Percentiles rank a stretch among this genome's conserved stretches.
Conservation (phyloP, 2,888 invertebrate species). For the Drosophila flavopinicola region DNA sequence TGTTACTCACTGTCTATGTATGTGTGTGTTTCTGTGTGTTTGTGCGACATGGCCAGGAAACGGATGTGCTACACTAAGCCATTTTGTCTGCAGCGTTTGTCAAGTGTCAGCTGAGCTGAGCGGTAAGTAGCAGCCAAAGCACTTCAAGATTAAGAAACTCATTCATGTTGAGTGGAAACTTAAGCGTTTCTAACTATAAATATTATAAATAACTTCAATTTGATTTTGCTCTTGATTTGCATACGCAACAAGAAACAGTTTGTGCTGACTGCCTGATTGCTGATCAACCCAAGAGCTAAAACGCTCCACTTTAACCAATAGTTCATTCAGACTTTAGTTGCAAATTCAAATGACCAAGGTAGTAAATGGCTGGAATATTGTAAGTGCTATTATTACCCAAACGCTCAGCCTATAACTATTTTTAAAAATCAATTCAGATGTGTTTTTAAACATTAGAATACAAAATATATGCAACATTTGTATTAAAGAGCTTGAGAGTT, state of each 20-base stretch:
- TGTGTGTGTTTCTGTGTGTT: slow-evolving; percentile 18
- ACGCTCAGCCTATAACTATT: too few species aligned
- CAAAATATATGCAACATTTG: too few species aligned
- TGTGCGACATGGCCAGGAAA: slow-evolving; percentile 46
- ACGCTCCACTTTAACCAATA: too few species aligned
- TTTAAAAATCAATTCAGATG: too few species aligned
- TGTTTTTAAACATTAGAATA: too few species aligned
- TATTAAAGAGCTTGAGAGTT: too few species aligned
- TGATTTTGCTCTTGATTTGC: neutral
- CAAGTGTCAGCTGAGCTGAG: slow-evolving; percentile 40
- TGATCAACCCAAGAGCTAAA: too few species aligned
- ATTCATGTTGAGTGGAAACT: neutral
- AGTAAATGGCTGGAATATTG: too few species aligned
- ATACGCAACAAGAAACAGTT: neutral
- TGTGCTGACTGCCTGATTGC: too few species aligned
- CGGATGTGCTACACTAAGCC: slow-evolving; percentile 75
- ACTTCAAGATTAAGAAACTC: slow-evolving; percentile 7
- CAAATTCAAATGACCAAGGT: too few species aligned
- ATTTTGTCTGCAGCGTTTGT: slow-evolving; percentile 67
- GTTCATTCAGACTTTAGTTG: too few species aligned
- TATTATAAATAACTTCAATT: slow-evolving; percentile 7
- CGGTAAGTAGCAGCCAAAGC: slow-evolving; percentile 29
- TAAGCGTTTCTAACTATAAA: neutral
- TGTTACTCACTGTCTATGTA: slow-evolving; percentile 3
- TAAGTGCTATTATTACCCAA: too few species aligned